Conservation (phyloP, 2,797 vertebrate genomes). For the Pipistrellus pygmaeus region DNA sequence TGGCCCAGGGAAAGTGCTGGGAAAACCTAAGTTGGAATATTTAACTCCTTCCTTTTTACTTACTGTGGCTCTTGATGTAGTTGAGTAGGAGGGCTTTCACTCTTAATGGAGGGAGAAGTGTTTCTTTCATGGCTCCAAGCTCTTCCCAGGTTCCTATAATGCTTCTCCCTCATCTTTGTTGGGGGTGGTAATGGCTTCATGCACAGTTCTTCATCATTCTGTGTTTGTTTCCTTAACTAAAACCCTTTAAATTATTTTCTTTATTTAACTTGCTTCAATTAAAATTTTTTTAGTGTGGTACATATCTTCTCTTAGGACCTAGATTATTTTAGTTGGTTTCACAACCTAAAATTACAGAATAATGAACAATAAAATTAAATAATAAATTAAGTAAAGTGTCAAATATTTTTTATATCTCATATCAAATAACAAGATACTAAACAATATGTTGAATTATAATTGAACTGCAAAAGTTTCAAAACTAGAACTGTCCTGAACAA, state of each 20-base stretch:
- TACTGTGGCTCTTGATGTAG: background rate
- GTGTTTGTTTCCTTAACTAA: background rate
- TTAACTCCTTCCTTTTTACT: background rate
- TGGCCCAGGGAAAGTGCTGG: background rate
- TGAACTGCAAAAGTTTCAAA: conserved; percentile 17
- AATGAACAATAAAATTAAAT: background rate
- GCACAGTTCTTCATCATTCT: background rate
- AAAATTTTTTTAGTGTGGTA: background rate
- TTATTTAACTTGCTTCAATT: conserved; percentile 1
- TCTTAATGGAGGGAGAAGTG: background rate
- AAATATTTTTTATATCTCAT: background rate
- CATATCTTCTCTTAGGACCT: background rate
- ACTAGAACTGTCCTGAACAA: background rate
- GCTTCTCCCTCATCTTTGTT: too few relatives aligned
- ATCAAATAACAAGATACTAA: background rate
- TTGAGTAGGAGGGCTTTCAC: background rate
- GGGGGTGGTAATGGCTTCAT: background rate
- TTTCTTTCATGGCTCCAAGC: background rate
- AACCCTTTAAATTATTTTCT: background rate
- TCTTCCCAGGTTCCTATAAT: background rate
- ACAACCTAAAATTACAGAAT: background rate
- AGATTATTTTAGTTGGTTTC: background rate
- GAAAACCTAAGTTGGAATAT: background rate
- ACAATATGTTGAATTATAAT: background rate
- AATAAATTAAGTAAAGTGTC: background rate